phyloP scores from a whole-genome alignment of 2,797 vertebrate genomes.

The Denticeps clupeoides region DNA sequence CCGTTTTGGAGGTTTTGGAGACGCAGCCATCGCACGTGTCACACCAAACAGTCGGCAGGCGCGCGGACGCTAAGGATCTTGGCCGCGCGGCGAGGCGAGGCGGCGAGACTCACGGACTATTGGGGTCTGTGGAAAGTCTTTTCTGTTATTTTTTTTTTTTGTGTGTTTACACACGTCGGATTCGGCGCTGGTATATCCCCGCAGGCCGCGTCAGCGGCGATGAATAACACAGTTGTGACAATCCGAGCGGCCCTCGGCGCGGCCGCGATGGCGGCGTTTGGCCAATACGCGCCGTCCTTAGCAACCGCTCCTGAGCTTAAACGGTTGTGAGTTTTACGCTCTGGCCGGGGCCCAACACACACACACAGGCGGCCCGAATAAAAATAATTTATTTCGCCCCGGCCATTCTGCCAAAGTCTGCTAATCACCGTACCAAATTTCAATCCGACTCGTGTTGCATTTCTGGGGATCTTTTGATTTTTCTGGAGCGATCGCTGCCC shows the following conservation, averaged over 20 bases:
- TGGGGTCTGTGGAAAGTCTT: slow-evolving; percentile 31
- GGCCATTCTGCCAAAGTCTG: slow-evolving; percentile 39
- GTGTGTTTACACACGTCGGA: slow-evolving; percentile 45
- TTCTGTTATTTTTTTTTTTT: slow-evolving; percentile 26
- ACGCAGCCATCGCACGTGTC: no score
- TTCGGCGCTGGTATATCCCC: slow-evolving; percentile 32
- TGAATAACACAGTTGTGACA: slow-evolving; percentile 35
- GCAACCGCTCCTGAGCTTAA: slow-evolving; percentile 40
- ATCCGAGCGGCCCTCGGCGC: slow-evolving; percentile 34
- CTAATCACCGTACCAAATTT: slow-evolving; percentile 40
- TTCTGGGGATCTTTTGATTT: slow-evolving; percentile 28
- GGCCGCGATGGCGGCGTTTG: slow-evolving; percentile 37
- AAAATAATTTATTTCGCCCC: slow-evolving; percentile 44
- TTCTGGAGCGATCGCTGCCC: slow-evolving; percentile 37
- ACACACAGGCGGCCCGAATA: slow-evolving; percentile 32
- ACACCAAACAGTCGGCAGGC: no score
- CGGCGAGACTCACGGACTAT: no score
- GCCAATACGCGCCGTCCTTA: slow-evolving; percentile 35
- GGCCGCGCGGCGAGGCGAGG: no score
- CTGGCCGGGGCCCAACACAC: slow-evolving; percentile 31
- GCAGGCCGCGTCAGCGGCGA: slow-evolving; percentile 24
- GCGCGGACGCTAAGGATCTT: no score
- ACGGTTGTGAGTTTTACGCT: slow-evolving; percentile 38
- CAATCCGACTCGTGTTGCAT: slow-evolving; percentile 36
- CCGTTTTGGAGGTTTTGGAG: no score